These are phyloP conservation scores for Siderastrea radians DNA, from an alignment of 92 coral and sea anemone genomes.

Conservation along the genomic window DNA sequence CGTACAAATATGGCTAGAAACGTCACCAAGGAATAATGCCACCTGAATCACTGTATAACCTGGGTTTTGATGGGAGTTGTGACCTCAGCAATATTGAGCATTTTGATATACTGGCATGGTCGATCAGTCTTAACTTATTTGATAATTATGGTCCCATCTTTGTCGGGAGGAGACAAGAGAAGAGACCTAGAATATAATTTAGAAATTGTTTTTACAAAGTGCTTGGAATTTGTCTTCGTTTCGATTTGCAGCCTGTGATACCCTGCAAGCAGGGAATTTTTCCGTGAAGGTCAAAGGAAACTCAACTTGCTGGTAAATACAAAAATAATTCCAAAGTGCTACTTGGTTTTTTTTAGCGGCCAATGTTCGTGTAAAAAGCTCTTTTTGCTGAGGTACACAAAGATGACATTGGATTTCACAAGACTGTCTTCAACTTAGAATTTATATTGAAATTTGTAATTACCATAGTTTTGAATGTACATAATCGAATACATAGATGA, in stretches of 20 bases:
- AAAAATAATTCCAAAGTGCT: too few species aligned
- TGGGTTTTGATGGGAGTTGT: not conserved
- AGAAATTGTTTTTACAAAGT: too few species aligned
- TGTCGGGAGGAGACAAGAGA: too few species aligned
- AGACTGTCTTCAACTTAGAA: not conserved
- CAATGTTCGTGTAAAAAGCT: not conserved
- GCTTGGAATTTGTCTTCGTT: too few species aligned
- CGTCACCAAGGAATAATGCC: not conserved
- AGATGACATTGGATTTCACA: not conserved
- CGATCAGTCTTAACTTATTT: not conserved
- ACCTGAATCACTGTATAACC: not conserved
- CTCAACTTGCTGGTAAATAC: too few species aligned
- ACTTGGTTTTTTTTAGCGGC: not conserved
- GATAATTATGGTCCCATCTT: too few species aligned
- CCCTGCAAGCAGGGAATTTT: too few species aligned
- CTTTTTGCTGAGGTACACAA: conserved; percentile 11
- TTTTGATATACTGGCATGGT: not conserved
- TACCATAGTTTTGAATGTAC: conserved; percentile 16
- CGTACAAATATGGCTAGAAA: not conserved
- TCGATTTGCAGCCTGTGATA: too few species aligned
- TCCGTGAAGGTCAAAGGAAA: too few species aligned
- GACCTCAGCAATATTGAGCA: conserved; percentile 5
- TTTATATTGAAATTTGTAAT: conserved; percentile 14
- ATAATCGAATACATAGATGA: conserved; percentile 32
- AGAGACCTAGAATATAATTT: too few species aligned